A percentile compares a stretch with the other conserved stretches of the same genome.
phyloP scores from a whole-genome alignment of 2,888 invertebrate species.

The Ophion ellenae region DNA sequence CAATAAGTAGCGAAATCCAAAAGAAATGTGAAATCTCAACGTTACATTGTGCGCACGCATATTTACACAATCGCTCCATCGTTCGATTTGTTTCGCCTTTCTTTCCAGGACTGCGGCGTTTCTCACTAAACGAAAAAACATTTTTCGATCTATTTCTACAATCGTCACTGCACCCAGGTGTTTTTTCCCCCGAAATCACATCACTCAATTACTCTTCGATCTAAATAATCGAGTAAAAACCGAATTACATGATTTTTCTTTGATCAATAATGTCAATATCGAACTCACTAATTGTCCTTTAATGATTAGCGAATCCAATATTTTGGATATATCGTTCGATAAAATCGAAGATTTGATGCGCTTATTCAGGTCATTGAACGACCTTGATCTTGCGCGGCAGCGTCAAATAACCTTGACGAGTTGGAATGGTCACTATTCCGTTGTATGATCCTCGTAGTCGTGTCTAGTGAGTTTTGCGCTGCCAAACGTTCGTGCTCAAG shows the following conservation, averaged over 20 bases:
- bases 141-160: neutral
- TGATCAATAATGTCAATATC: neutral
- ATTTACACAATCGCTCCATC: neutral
- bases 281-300: neutral
- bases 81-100: neutral
- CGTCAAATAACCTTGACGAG: neutral
- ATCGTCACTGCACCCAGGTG: neutral
- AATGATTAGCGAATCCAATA: neutral
- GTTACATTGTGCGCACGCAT: neutral
- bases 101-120: neutral
- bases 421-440: neutral
- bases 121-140: neutral
- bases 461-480: too few species aligned
- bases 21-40: neutral
- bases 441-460: too few species aligned
- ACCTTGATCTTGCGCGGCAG: neutral
- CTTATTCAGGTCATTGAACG: neutral
- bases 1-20: neutral
- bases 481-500: neutral
- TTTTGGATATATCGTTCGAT: neutral
- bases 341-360: neutral
- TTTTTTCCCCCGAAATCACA: neutral
- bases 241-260: neutral
- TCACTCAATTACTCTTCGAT: too few species aligned
- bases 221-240: neutral